Conservation (phyloP, 2,797 vertebrate genomes). For the Meda fulgida region DNA sequence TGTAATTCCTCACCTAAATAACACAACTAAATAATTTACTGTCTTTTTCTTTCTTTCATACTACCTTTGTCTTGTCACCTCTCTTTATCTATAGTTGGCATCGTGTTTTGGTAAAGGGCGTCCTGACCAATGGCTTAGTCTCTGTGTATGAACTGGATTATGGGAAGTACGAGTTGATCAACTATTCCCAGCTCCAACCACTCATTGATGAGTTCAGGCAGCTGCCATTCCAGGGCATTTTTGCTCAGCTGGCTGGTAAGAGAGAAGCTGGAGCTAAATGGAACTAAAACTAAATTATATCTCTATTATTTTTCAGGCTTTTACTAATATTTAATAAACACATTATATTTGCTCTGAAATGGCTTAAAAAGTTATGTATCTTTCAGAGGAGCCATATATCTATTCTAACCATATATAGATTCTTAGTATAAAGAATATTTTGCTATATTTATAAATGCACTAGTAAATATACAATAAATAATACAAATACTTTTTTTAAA, state of each 20-base stretch:
- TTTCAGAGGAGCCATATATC: background rate
- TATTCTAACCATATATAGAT: too few relatives aligned
- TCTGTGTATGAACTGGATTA: constrained; percentile 92
- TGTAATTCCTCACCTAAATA: background rate
- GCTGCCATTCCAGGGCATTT: constrained; percentile 91
- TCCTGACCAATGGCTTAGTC: constrained; percentile 86
- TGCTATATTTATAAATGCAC: too few relatives aligned
- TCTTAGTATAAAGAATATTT: too few relatives aligned
- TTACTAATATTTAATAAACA: background rate
- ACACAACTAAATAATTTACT: background rate
- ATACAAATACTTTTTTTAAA: too few relatives aligned
- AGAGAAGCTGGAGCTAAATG: constrained; percentile 1
- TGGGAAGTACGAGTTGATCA: constrained; percentile 89
- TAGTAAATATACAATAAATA: too few relatives aligned
- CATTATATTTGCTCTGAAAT: background rate
- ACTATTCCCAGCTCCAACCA: constrained; percentile 77
- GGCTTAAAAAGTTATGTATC: background rate
- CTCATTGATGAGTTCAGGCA: constrained; percentile 85
- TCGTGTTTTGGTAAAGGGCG: constrained; percentile 87
- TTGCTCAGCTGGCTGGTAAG: constrained; percentile 90
- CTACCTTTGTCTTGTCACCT: constrained; percentile 1
- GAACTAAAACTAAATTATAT: background rate
- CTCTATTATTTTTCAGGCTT: background rate
- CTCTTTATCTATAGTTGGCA: constrained; percentile 83
- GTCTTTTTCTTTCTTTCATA: background rate